Base-by-base conservation (phyloP, 2,797 vertebrate genomes). In the Urocyon cinereoargenteus region DNA sequence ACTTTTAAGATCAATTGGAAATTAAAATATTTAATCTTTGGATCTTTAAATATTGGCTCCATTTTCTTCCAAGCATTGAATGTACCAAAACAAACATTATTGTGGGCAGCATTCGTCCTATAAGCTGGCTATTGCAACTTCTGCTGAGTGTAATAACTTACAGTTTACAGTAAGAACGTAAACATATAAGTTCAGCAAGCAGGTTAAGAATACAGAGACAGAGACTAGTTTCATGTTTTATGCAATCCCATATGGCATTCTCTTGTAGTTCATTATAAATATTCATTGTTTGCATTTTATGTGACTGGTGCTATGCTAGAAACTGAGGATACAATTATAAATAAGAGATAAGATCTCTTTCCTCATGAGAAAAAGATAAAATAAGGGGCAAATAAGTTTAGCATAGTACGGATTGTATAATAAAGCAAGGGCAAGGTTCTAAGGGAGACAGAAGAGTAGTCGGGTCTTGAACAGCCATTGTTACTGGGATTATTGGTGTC, bases 201-300 rank as follows among this genome's bases (percentile, higher is more conserved):
- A 92, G 95, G 94, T 97, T 97, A 96, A 94, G 93, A 93, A 85
- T 91, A 94, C 70, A 90, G 83, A 93, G 59, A 90, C n/a, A 95
- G 73, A 97, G 19, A 21, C 51, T 94, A 31, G 7, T 88, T 83
- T 94, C 26, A 92, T 96, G 78, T 86, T 97, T 96, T 95, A 90
- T 96, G 93, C 66, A 90, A 95, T 79, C 34, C 86, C 95, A 97
- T 94, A 96, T 95, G 95, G 57, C 91, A 93, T 93, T 93, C 64
- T 94, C 61, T 88, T 82, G 51, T 73, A 82, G 87, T 73, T 97
- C 93, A 91, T 94, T 94, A 94, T 96, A 96, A 97, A 96, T 95
- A 97, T 97, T 97, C 88, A 96, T 77, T 34, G 40, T 64, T 86
- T 86, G 21, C 34, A 95, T 92, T 97, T 96, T 92, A 73, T 95